Evolutionary conservation across 2,797 vertebrate species (phyloP).

Genomic region (Rhinichthys osculus): DNA sequence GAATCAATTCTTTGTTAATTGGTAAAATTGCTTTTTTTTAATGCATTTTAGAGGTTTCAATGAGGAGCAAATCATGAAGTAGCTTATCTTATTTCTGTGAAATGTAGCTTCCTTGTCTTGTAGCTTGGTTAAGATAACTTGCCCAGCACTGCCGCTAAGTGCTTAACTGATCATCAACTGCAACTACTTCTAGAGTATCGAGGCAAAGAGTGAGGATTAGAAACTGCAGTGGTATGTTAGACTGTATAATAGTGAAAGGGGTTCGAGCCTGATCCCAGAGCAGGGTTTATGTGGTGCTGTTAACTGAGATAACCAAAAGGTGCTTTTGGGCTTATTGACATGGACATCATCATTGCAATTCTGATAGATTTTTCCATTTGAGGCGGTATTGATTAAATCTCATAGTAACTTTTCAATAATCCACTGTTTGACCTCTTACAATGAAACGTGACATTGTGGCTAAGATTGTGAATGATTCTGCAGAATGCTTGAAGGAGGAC

Average conservation of each 20-base stretch:
- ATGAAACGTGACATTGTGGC: not conserved
- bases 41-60: not conserved
- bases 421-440: not conserved
- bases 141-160: not conserved
- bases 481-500: not conserved
- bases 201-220: constrained; percentile 17
- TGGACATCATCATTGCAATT: constrained; percentile 61
- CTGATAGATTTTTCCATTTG: constrained; percentile 75
- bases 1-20: not conserved
- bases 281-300: constrained; percentile 23
- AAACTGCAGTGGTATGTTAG: not conserved
- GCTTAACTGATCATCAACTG: constrained; percentile 2
- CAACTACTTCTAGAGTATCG: not conserved
- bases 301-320: constrained; percentile 35
- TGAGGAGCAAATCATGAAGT: not conserved
- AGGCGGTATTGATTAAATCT: constrained; percentile 69
- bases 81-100: not conserved
- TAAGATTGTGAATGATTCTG: constrained; percentile 18
- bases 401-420: constrained; percentile 60
- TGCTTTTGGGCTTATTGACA: constrained; percentile 63
- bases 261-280: constrained; percentile 15
- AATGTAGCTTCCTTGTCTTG: not conserved
- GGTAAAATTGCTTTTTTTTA: not conserved
- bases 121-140: not conserved
- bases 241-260: constrained; percentile 19